phyloP scores from a whole-genome alignment of 2,113 vertebrate species.

The Rhea pennata region DNA sequence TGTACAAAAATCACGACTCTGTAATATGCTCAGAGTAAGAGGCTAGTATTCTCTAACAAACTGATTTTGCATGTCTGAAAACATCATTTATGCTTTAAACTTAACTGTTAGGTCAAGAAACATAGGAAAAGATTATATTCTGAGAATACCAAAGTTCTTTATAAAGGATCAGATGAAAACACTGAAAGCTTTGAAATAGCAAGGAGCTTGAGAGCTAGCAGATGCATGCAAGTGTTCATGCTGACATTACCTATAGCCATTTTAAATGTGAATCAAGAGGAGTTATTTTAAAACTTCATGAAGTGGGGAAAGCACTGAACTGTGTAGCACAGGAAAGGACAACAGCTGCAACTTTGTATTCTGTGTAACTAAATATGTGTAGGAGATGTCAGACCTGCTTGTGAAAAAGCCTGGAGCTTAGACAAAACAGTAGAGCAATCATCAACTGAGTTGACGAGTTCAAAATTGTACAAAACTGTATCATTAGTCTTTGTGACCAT shows the following conservation, averaged over 20 bases:
- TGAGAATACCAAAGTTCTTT: background rate
- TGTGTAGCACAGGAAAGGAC: background rate
- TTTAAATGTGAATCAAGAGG: background rate
- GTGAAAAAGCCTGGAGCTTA: background rate
- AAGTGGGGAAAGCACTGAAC: background rate
- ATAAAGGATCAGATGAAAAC: background rate
- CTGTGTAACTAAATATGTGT: background rate
- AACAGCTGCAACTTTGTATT: background rate
- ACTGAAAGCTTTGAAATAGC: background rate
- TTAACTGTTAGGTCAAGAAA: background rate
- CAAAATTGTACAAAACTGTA: background rate
- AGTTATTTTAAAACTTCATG: background rate
- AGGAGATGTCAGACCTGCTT: background rate
- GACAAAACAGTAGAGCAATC: background rate
- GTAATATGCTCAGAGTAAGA: background rate
- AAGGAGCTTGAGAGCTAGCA: background rate
- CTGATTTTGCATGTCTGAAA: background rate
- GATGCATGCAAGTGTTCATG: background rate
- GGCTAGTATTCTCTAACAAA: background rate
- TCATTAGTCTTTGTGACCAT: background rate
- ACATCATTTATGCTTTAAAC: background rate
- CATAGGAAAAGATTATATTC: background rate
- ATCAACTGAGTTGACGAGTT: background rate
- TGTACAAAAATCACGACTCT: background rate
- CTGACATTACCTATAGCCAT: background rate